Base-by-base conservation (phyloP, 37 sponge, comb jelly and placozoan genomes). In the Dysidea cf. avara region DNA sequence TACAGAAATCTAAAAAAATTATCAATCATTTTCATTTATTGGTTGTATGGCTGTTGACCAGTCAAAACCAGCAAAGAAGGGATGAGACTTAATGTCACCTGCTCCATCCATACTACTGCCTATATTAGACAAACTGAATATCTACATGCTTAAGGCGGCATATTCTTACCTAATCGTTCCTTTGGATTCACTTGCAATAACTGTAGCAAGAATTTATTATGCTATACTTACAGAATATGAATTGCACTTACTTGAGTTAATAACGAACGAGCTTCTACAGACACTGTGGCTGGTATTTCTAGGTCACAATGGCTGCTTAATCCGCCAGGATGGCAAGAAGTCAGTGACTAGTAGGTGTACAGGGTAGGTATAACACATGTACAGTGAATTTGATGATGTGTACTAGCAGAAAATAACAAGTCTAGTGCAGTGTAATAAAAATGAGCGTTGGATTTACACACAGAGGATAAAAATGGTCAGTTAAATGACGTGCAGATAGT, bases 111-210 rank as follows among this genome's bases (percentile, higher is more conserved):
- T 36, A 17, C 87, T 83, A 66, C 69, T 52, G 0, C 92, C 87
- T 78, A 65, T 6, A 60, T 22, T 12, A 52, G 0, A 37, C 39
- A 22, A 60, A 33, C 37, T 21, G 22, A 20, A 32, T 20, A 39
- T 53, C 9, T n/a, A 59, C 38, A 64, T 26, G 30, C 0, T 3
- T 39, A 58, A 3, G 39, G 1, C 39, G 37, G 22, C 40, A 60
- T 52, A 66, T 43, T 53, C 79, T 84, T 68, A 89, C 91, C 91
- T 74, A 92, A 33, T 64, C 93, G 76, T 53, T 92, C 88, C 31
- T 49, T 58, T 12, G 81, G 78, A 48, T 79, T 83, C 7, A 92
- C 85, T 62, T 92, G 93, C 18, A 92, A 55, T 13, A 92, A 57
- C 93, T 92, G 65, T 17, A 62, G 17, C 17, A 24, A 35, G 32